Conservation (phyloP, 2,888 invertebrate genomes). For the Ichneumoninae sp. region DNA sequence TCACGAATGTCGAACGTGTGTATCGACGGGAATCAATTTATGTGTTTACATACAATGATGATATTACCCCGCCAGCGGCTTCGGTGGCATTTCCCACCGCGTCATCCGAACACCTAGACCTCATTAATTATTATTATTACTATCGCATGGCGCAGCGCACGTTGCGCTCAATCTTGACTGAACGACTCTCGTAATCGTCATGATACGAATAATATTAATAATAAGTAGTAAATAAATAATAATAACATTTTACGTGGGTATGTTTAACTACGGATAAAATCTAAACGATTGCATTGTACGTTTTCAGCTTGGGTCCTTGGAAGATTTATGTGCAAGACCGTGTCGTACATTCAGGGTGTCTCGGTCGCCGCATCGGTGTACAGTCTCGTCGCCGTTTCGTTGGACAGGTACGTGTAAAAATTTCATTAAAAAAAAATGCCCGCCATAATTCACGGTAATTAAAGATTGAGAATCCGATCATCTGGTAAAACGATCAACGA, state of each 20-base stretch:
- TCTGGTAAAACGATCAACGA: not conserved
- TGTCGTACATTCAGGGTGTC: constrained; percentile 97
- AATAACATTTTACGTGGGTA: not conserved
- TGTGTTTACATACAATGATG: constrained; percentile 54
- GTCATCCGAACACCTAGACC: constrained; percentile 65
- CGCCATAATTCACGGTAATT: not conserved
- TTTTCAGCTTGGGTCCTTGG: constrained; percentile 96
- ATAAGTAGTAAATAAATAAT: constrained; percentile 18
- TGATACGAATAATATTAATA: constrained; percentile 31
- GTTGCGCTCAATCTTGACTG: constrained; percentile 56
- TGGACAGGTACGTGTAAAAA: constrained; percentile 90
- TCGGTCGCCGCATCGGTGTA: constrained; percentile 98
- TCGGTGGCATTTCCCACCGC: constrained; percentile 69
- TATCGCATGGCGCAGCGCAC: not conserved
- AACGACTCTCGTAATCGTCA: constrained; percentile 8
- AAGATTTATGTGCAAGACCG: constrained; percentile 97
- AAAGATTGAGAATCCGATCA: not conserved
- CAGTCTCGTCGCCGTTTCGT: constrained; percentile 96
- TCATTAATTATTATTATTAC: constrained; percentile 64
- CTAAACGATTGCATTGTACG: constrained; percentile 68
- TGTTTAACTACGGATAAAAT: not conserved
- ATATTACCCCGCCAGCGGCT: constrained; percentile 22
- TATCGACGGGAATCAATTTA: constrained; percentile 65
- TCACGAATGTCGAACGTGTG: constrained; percentile 21
- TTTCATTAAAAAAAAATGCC: not conserved